phyloP scores from a whole-genome alignment of 2,113 vertebrate genomes.

The Blennius ocellaris region DNA sequence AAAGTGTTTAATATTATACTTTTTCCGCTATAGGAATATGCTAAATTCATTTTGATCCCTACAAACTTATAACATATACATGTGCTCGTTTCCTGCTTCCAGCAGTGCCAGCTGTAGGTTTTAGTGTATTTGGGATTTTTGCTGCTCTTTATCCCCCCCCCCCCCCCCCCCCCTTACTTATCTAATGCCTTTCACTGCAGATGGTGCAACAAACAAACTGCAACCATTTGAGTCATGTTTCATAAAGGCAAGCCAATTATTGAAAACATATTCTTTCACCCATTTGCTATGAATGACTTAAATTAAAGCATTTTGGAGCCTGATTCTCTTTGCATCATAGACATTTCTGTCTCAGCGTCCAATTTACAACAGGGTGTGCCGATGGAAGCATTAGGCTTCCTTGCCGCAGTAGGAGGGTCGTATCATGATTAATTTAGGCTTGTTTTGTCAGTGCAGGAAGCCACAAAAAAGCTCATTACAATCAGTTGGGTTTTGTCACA shows the following conservation, averaged over 20 bases:
- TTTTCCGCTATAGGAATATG: too few relatives aligned
- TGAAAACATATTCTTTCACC: constrained; percentile 68
- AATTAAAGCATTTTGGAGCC: constrained; percentile 76
- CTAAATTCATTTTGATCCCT: too few relatives aligned
- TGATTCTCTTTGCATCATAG: constrained; percentile 63
- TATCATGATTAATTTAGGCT: constrained; percentile 82
- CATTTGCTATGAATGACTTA: constrained; percentile 77
- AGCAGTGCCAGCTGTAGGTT: constrained; percentile 57
- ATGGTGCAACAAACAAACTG: constrained; percentile 80
- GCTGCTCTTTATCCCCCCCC: constrained; percentile 66
- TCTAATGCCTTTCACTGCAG: constrained; percentile 76
- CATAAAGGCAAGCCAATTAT: constrained; percentile 74
- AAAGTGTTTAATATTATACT: neutral
- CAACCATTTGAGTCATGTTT: constrained; percentile 76
- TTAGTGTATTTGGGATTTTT: constrained; percentile 33
- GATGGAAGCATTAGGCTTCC: constrained; percentile 60
- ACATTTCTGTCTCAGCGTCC: constrained; percentile 64
- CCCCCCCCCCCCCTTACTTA: constrained; percentile 42
- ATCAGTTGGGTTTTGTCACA: constrained; percentile 81
- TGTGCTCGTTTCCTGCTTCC: constrained; percentile 37
- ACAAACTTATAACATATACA: constrained; percentile 21
- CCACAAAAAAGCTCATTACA: constrained; percentile 81
- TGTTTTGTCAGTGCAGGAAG: constrained; percentile 82
- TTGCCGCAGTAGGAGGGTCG: constrained; percentile 75
- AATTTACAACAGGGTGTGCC: constrained; percentile 71